Base-by-base conservation (phyloP, 2,113 vertebrate genomes). In the Barbus barbus region DNA sequence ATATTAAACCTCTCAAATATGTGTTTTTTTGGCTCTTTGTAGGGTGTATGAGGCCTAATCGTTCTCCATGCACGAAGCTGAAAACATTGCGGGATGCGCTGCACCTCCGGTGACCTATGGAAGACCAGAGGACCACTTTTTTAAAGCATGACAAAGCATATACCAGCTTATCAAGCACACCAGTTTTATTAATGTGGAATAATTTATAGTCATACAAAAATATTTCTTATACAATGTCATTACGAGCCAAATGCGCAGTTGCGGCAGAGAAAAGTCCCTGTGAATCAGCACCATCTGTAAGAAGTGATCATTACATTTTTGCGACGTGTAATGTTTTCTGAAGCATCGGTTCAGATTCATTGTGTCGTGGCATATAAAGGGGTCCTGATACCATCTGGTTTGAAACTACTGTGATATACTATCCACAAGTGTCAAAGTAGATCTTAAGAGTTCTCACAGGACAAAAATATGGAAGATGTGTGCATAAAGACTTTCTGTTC, bases 1-100 rank as follows among this genome's bases (percentile, higher is more conserved):
- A n/a, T 24, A 8, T 8, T 24, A 44, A 41, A 69, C 28, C 41
- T 36, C 41, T 56, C 20, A 53, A 81, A 8, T 71, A 0, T 22
- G 0, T 65, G 13, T 41, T 38, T 79, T 79, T n/a, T 87, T 2
- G 83, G 79, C 90, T 11, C 67, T 78, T 81, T 78, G 9, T 91
- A 95, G 95, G 92, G 94, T 94, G 28, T 95, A 95, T 4, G 94
- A 94, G 86, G 93, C 94, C 71, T 95, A 92, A 92, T 86, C 22
- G 14, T 22, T 33, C 31, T 14, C 24, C 36, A 73, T 72, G 36
- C 85, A 48, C 31, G 38, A 81, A 56, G 82, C 56, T 84, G 44
- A 71, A 67, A 60, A 60, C 33, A 38, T 67, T 69, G 72, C 74
- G 84, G 75, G 76, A 78, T 84, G 78, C 75, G 46, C 83, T 81